A percentile compares a stretch with the other conserved stretches of the same genome.
Evolutionary conservation across 2,113 vertebrate species (phyloP).

Genomic region (Coregonus clupeaformis): DNA sequence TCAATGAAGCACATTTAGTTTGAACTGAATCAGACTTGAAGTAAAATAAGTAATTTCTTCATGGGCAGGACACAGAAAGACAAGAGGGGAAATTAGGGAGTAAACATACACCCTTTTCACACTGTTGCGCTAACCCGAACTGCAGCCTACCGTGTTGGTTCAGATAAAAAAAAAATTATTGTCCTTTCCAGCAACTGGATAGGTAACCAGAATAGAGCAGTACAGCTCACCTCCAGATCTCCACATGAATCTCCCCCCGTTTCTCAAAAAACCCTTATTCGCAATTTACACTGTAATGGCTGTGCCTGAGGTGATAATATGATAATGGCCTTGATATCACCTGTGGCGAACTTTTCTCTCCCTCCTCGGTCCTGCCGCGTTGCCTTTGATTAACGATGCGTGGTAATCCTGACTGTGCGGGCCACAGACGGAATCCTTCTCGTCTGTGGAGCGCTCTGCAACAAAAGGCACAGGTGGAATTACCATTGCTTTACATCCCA

Average conservation of each 20-base stretch:
- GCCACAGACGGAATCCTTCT: slow-evolving; percentile 23
- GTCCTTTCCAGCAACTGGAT: no score
- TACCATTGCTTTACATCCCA: slow-evolving; percentile 29
- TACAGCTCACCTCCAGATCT: no score
- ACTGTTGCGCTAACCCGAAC: no score
- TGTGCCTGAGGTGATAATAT: slow-evolving; percentile 58
- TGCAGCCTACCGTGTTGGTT: no score
- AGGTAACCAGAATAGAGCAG: no score
- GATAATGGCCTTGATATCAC: slow-evolving; percentile 47
- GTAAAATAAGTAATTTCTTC: no score
- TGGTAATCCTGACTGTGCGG: slow-evolving; percentile 40
- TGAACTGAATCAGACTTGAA: no score
- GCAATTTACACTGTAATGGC: slow-evolving; percentile 43
- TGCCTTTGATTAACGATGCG: slow-evolving; percentile 45
- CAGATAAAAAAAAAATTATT: no score
- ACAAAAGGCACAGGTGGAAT: slow-evolving; percentile 54
- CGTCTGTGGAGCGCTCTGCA: slow-evolving; percentile 15
- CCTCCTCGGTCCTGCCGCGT: slow-evolving; percentile 39
- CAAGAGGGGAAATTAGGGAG: no score
- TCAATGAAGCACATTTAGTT: no score
- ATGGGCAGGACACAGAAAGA: no score
- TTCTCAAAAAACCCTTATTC: slow-evolving; percentile 28
- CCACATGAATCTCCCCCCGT: slow-evolving; percentile 18
- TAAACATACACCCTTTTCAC: no score
- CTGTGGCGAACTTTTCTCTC: slow-evolving; percentile 36